Evolutionary conservation across 2,888 invertebrate species (phyloP).

Genomic region (Nesidiocoris tenuis): DNA sequence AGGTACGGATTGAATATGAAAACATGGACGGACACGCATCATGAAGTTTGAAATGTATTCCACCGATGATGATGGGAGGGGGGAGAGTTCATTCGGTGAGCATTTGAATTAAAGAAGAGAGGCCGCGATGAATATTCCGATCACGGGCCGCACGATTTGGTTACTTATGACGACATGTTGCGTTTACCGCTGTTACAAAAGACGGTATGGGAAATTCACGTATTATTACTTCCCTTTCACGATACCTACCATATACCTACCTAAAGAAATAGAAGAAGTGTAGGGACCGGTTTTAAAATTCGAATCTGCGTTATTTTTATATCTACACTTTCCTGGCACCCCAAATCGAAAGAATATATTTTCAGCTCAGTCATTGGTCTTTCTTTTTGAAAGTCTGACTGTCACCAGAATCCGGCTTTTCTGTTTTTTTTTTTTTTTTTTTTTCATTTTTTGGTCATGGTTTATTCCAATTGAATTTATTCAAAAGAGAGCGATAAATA

Average conservation of each 20-base stretch:
- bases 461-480: too few relatives aligned
- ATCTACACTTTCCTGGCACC: too few relatives aligned
- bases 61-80: neutral
- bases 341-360: too few relatives aligned
- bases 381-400: too few relatives aligned
- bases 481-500: too few relatives aligned
- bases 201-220: too few relatives aligned
- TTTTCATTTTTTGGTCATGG: neutral
- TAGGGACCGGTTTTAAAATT: too few relatives aligned
- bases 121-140: neutral
- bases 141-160: neutral
- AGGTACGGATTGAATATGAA: neutral
- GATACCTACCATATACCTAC: too few relatives aligned
- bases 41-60: neutral
- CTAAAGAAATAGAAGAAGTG: too few relatives aligned
- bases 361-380: too few relatives aligned
- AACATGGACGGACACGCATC: neutral
- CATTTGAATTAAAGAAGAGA: neutral
- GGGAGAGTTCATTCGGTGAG: neutral
- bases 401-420: neutral
- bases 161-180: neutral
- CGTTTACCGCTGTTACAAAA: neutral
- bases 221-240: too few relatives aligned
- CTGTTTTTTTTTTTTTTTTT: neutral
- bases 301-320: too few relatives aligned